phyloP scores from a whole-genome alignment of 2,888 invertebrate genomes.

The Cerastoderma edule region DNA sequence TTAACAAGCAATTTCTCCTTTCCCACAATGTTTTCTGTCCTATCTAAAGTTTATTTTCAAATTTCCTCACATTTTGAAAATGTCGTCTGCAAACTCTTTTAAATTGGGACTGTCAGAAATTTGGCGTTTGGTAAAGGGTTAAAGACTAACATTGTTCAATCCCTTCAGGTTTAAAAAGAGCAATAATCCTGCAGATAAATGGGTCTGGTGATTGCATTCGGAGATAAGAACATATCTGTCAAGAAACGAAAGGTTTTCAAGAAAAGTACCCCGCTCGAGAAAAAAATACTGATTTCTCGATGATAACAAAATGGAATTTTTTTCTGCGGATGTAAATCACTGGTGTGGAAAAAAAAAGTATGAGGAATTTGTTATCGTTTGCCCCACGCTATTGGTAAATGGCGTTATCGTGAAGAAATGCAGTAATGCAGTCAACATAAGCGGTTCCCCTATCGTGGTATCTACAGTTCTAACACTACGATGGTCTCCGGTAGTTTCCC shows the following conservation, averaged over 20 bases:
- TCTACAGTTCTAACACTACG: constrained; percentile 9
- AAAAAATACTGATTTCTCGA: background rate
- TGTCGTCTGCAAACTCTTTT: too few relatives aligned
- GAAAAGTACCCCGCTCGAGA: background rate
- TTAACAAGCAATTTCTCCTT: background rate
- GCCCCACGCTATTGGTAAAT: constrained; percentile 47
- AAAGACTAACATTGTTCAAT: too few relatives aligned
- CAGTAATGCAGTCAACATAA: constrained; percentile 49
- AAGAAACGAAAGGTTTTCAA: constrained; percentile 8
- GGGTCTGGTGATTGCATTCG: background rate
- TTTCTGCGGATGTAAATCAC: constrained; percentile 23
- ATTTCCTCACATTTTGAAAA: too few relatives aligned
- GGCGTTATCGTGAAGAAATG: constrained; percentile 51
- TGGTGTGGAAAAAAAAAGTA: constrained; percentile 12
- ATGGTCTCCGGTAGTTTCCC: too few relatives aligned
- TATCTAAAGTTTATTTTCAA: background rate
- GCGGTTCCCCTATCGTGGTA: constrained; percentile 30
- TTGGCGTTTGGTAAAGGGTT: too few relatives aligned
- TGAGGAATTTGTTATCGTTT: constrained; percentile 28
- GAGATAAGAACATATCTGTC: constrained; percentile 11
- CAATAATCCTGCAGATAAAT: constrained; percentile 1
- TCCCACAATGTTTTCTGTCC: background rate
- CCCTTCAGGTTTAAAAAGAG: too few relatives aligned
- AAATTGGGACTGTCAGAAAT: too few relatives aligned
- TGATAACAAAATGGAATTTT: constrained; percentile 18